Conservation (phyloP, 2,113 vertebrate species). For the Apeltes quadracus region DNA sequence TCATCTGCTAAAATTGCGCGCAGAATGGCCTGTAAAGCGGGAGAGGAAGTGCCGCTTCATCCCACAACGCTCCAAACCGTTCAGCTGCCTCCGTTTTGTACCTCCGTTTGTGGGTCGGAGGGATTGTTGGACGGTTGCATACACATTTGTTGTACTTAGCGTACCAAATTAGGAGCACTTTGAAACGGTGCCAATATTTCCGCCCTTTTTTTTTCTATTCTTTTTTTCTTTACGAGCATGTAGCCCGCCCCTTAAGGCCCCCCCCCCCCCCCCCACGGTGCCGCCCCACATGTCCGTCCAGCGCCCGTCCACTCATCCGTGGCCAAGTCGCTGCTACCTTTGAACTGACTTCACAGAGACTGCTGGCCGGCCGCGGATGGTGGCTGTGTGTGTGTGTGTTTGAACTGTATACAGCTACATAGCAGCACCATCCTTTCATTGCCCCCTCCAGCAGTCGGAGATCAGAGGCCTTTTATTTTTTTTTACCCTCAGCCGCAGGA, state of each 20-base stretch:
- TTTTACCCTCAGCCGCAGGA: slow-evolving; percentile 37
- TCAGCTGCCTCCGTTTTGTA: no score
- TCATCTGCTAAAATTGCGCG: neutral
- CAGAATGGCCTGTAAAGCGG: neutral
- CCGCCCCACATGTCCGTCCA: slow-evolving; percentile 62
- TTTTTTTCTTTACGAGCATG: neutral
- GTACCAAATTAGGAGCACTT: neutral
- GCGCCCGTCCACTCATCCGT: slow-evolving; percentile 57
- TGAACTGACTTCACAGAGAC: slow-evolving; percentile 74
- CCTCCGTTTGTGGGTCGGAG: no score
- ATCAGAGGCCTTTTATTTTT: slow-evolving; percentile 42
- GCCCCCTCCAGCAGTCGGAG: slow-evolving; percentile 39
- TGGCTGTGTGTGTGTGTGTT: slow-evolving; percentile 24
- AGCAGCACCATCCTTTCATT: slow-evolving; percentile 49
- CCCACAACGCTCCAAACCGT: neutral
- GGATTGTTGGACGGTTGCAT: slow-evolving; percentile 1
- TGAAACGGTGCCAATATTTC: neutral
- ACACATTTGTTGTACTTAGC: neutral
- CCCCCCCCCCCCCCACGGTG: neutral
- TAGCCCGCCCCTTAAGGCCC: neutral
- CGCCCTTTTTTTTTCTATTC: neutral
- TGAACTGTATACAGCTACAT: slow-evolving; percentile 29
- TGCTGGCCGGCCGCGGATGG: slow-evolving; percentile 39
- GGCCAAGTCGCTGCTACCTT: slow-evolving; percentile 75
- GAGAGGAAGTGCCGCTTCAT: neutral